Evolutionary conservation across 2,888 invertebrate genomes (phyloP).

Genomic region (Drosophila antonietae): DNA sequence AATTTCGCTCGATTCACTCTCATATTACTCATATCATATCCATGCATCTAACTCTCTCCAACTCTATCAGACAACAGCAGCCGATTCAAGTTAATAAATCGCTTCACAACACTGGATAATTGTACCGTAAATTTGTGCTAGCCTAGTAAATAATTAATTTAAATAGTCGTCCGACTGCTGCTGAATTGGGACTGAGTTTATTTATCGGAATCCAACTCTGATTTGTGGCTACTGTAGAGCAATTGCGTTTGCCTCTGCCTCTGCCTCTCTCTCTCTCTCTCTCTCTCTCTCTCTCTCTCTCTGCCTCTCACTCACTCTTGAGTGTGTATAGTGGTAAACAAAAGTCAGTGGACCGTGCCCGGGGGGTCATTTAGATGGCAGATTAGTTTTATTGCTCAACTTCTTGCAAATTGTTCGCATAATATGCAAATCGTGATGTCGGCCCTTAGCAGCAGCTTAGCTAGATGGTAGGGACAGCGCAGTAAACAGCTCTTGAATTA

Average conservation of each 20-base stretch:
- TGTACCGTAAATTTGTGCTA: conserved; percentile 46
- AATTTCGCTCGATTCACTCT: neutral
- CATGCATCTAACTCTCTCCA: neutral
- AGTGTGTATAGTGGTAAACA: conserved; percentile 41
- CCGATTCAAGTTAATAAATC: conserved; percentile 41
- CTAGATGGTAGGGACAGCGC: conserved; percentile 1
- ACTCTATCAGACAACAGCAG: neutral
- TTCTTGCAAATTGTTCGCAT: conserved; percentile 77
- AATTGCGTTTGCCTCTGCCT: conserved; percentile 17
- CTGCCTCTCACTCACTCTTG: neutral
- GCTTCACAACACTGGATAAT: conserved; percentile 52
- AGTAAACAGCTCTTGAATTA: conserved; percentile 32
- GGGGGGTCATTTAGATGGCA: conserved; percentile 75
- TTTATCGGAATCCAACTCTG: conserved; percentile 42
- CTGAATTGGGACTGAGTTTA: conserved; percentile 12
- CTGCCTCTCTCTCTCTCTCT: no score
- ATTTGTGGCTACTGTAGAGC: conserved; percentile 47
- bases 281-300: neutral
- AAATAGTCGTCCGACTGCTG: conserved; percentile 32
- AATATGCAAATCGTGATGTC: conserved; percentile 71
- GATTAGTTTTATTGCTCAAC: conserved; percentile 78
- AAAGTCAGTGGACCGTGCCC: conserved; percentile 66
- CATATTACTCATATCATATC: neutral
- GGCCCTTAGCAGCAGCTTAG: conserved; percentile 37
- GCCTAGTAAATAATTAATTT: conserved; percentile 63